These are phyloP conservation scores for Brachionus asplanchnoidis DNA, from an alignment of 1,140 invertebrate genomes.

Conservation along the genomic window DNA sequence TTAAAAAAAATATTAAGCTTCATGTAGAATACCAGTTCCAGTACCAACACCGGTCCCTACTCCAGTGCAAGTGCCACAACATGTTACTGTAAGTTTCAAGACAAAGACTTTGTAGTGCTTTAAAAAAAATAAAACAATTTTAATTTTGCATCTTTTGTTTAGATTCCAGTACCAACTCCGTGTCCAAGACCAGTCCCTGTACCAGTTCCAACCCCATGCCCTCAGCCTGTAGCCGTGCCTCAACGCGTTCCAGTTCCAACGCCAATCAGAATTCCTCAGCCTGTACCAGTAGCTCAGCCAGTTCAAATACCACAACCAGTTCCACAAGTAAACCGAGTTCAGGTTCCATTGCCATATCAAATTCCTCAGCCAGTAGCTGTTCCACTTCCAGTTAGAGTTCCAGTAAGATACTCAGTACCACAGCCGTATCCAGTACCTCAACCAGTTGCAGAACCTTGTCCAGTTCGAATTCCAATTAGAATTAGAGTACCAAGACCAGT, in stretches of 20 bases:
- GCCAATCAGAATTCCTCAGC: not conserved
- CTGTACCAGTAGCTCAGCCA: not conserved
- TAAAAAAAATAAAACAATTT: too few relatives aligned
- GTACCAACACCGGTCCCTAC: not conserved
- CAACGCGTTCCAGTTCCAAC: not conserved
- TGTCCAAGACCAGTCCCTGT: not conserved
- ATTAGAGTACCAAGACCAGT: conserved; percentile 2
- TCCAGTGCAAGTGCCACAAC: not conserved
- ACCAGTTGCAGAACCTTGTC: not conserved
- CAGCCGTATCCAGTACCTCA: not conserved
- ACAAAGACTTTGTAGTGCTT: too few relatives aligned
- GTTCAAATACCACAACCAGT: conserved; percentile 14
- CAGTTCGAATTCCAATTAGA: not conserved
- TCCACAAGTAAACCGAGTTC: not conserved
- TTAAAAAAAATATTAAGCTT: not conserved
- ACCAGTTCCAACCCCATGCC: not conserved
- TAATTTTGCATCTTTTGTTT: not conserved
- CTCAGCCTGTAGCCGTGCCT: not conserved
- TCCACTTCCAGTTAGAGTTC: not conserved
- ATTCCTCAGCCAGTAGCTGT: not conserved
- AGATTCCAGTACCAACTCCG: not conserved
- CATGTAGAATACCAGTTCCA: not conserved
- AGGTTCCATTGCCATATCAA: not conserved
- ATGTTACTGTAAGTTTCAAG: not conserved
- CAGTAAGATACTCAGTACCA: not conserved